Percentiles rank a stretch among this genome's conserved stretches.
These are phyloP conservation scores for Aurelia sp. DNA, from an alignment of 30 jellyfish, hydroid and myxozoan genomes.

Conservation along the genomic window DNA sequence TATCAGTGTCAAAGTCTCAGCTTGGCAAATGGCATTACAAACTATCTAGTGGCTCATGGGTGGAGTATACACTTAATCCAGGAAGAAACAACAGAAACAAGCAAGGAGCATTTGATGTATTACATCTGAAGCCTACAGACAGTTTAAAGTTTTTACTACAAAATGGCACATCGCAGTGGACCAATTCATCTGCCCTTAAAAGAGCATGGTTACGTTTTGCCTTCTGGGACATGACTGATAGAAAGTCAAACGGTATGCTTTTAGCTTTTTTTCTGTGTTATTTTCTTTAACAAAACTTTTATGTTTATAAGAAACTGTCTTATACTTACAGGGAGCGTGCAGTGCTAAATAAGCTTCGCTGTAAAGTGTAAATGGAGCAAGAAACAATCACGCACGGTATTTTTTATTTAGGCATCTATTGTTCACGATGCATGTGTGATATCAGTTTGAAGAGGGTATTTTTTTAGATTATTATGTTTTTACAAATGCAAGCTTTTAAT, in stretches of 20 bases:
- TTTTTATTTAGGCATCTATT: no score
- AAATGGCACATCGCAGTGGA: slow-evolving; percentile 64
- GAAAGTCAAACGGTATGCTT: slow-evolving; percentile 30
- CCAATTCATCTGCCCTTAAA: slow-evolving; percentile 40
- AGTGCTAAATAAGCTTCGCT: no score
- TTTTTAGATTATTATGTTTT: no score
- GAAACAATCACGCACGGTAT: no score
- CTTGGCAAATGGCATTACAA: slow-evolving; percentile 79
- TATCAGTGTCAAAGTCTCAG: slow-evolving; percentile 21
- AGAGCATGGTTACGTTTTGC: slow-evolving; percentile 54
- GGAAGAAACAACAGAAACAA: neutral
- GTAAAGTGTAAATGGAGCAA: no score
- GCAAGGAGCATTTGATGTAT: neutral
- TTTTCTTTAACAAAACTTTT: no score
- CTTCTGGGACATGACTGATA: slow-evolving; percentile 82
- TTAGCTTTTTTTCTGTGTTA: neutral
- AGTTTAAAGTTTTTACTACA: slow-evolving; percentile 48
- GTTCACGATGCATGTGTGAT: no score
- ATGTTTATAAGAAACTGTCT: no score
- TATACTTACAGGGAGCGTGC: no score
- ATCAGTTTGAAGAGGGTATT: no score
- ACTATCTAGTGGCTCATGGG: slow-evolving; percentile 47
- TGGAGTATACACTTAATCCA: slow-evolving; percentile 1
- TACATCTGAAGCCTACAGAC: slow-evolving; percentile 57
- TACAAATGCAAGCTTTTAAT: no score